phyloP scores from a whole-genome alignment of 2,888 invertebrate genomes.

The Heliconius cydno region DNA sequence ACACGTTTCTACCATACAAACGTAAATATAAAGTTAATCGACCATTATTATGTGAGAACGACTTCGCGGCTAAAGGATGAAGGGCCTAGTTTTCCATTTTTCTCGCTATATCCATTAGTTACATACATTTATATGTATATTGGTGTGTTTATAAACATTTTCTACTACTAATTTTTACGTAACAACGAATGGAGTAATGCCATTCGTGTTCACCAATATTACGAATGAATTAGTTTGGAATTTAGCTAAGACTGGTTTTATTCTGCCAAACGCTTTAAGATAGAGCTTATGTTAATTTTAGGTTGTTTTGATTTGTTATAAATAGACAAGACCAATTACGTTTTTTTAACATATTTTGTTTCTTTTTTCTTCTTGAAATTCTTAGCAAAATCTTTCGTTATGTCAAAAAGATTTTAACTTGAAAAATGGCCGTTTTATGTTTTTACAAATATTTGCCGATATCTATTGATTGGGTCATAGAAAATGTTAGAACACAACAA shows the following conservation, averaged over 20 bases:
- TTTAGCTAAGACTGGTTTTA: constrained; percentile 1
- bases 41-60: constrained; percentile 32
- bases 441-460: not conserved
- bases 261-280: not conserved
- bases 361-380: not conserved
- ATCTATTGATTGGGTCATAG: not conserved
- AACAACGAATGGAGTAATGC: not conserved
- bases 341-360: not conserved
- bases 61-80: constrained; percentile 9
- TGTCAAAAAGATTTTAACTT: not conserved
- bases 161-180: not conserved
- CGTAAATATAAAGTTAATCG: constrained; percentile 22
- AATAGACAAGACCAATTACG: not conserved
- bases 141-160: constrained; percentile 15
- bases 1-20: constrained; percentile 1
- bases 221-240: constrained; percentile 2
- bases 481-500: not conserved
- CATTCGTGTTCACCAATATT: constrained; percentile 5
- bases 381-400: not conserved
- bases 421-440: not conserved
- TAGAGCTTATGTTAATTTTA: not conserved
- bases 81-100: constrained; percentile 19
- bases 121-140: constrained; percentile 18
- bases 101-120: not conserved
- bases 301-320: not conserved